Conservation (phyloP, 1,140 invertebrate species). For the Phymastichus coffea region DNA sequence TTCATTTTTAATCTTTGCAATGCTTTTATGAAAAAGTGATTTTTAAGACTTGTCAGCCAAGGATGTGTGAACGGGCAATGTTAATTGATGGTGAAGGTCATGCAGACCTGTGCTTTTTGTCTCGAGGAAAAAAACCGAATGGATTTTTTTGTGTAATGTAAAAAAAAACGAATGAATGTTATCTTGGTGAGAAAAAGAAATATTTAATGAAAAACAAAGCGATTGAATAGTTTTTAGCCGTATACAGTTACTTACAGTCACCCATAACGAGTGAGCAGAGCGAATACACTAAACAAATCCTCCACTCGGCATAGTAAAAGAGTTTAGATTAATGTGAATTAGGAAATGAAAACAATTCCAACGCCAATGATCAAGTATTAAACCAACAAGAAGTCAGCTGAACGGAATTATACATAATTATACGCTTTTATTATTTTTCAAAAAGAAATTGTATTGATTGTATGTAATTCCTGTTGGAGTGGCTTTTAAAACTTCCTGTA, state of each 20-base stretch:
- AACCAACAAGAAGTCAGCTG: not conserved
- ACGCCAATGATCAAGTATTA: conserved; percentile 16
- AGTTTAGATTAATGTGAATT: conserved; percentile 3
- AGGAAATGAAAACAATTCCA: conserved; percentile 5
- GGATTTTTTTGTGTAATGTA: not conserved
- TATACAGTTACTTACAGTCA: conserved; percentile 7
- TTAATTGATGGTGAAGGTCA: not conserved
- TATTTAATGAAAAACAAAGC: not conserved
- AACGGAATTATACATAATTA: conserved; percentile 10
- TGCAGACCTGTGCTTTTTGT: no score
- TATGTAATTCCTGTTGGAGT: not conserved
- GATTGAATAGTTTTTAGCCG: conserved; percentile 16
- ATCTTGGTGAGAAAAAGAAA: not conserved
- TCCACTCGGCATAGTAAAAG: not conserved
- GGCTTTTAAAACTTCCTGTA: not conserved
- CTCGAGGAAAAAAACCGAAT: not conserved
- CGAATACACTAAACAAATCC: not conserved
- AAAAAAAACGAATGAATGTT: not conserved
- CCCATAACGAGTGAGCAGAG: conserved; percentile 8
- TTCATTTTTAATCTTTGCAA: no score
- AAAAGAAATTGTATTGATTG: not conserved
- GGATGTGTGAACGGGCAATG: conserved; percentile 3
- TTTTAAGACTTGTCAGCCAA: conserved; percentile 6
- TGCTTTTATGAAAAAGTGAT: conserved; percentile 14
- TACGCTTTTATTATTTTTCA: not conserved